Evolutionary conservation across 2,113 vertebrate species (phyloP), one percentile per base, ranked within the genome.

Genomic region (Oreochromis spilurus): DNA sequence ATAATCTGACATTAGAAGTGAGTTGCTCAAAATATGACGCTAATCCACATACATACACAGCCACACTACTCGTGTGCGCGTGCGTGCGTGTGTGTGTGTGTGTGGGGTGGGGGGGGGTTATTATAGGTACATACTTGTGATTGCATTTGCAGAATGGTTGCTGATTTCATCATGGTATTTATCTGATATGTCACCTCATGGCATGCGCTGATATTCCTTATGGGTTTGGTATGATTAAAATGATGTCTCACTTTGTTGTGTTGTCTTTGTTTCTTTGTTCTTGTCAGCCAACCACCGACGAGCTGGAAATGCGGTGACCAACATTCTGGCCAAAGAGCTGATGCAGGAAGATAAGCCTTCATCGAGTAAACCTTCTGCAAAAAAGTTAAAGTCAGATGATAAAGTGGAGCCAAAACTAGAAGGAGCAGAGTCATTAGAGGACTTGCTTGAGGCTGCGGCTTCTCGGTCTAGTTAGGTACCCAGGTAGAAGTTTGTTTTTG

Each of bases 311-410:
- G 97, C 97, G 57, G 96, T 98, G 94, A 98, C 97, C 19, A 97
- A 96, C 90, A 90, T 98, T 85, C 96, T 98, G 86, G 97, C 97
- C 93, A 97, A 97, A 72, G 97, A 97, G 93, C 94, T 98, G 93
- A 96, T 96, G 90, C 97, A 97, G 93, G 97, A 97, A 3, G 96
- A 97, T 10, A 6, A 88, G 2, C 83, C 93, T 43, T 62, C 90
- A 11, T 88, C 90, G 43, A 3, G 93, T 85, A 88, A 87, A 80
- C 1, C 60, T 21, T 1, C 24, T 29, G 88, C 91, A 40, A 89
- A 94, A 77, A 80, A 94, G 26, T 29, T 50, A 3, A 5, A 94
- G 31, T 1, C 38, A 2, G 87, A 86, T 43, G 43, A 75, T 50
- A 91, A 88, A 40, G 93, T 92, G 7, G 91, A 95, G 89, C 72